phyloP scores from a whole-genome alignment of 64 coral and sea anemone species.

The Actinia equina region DNA sequence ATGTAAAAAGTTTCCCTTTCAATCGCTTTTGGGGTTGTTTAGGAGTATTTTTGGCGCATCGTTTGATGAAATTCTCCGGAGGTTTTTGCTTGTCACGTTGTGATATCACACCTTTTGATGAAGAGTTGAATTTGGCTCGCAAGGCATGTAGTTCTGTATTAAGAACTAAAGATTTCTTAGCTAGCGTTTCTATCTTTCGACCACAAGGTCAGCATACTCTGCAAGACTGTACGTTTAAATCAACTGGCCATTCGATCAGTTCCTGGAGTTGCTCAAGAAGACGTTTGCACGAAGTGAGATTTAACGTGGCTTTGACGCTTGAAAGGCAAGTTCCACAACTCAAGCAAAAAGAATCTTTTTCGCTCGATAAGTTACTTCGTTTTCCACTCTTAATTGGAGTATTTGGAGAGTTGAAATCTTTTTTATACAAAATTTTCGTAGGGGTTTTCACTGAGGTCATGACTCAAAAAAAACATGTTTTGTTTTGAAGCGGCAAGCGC shows the following conservation, averaged over 20 bases:
- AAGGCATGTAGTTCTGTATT: background rate
- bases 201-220: background rate
- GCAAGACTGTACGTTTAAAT: background rate
- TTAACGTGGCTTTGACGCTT: background rate
- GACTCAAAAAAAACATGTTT: background rate
- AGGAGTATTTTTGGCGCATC: background rate
- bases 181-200: background rate
- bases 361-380: background rate
- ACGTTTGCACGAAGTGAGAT: background rate
- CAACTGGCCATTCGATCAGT: background rate
- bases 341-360: background rate
- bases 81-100: background rate
- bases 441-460: background rate
- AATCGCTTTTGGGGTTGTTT: background rate
- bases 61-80: background rate
- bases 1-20: background rate
- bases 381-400: background rate
- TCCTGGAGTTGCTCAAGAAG: background rate
- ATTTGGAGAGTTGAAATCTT: background rate
- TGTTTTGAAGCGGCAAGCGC: background rate
- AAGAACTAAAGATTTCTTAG: background rate
- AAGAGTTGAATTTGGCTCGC: background rate
- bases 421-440: background rate
- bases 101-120: background rate
- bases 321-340: slow-evolving; percentile 1